A percentile compares a stretch with the other conserved stretches of the same genome.
These are phyloP conservation scores for Gymnogyps californianus DNA, from an alignment of 2,113 vertebrate species.

Conservation along the genomic window DNA sequence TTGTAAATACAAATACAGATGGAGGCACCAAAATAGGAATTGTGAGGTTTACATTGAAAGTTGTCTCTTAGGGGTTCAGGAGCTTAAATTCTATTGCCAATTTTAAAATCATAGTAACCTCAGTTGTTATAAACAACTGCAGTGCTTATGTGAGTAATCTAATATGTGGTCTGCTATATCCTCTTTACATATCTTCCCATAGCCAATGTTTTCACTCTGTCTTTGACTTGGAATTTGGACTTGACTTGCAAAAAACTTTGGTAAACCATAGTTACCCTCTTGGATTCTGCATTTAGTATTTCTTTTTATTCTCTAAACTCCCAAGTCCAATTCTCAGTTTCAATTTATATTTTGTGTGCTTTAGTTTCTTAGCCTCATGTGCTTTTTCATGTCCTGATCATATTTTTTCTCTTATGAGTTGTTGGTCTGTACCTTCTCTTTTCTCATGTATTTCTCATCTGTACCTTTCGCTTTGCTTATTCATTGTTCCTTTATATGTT, in stretches of 20 bases:
- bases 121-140: background rate
- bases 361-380: background rate
- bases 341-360: background rate
- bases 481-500: background rate
- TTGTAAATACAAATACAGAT: background rate
- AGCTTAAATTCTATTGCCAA: background rate
- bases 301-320: background rate
- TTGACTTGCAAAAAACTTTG: background rate
- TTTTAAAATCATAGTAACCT: background rate
- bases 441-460: background rate
- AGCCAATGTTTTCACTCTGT: background rate
- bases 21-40: rapidly evolving
- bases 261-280: background rate
- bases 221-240: background rate
- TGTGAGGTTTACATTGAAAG: background rate
- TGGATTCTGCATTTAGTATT: background rate
- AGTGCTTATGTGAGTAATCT: background rate
- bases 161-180: background rate
- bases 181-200: background rate
- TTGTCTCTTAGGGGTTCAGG: background rate
- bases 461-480: background rate
- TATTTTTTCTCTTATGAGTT: background rate
- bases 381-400: background rate
- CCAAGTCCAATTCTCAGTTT: background rate
- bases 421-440: background rate